These are phyloP conservation scores for Emydura subglobosa DNA, from an alignment of 2,113 vertebrate genomes.

Conservation along the genomic window DNA sequence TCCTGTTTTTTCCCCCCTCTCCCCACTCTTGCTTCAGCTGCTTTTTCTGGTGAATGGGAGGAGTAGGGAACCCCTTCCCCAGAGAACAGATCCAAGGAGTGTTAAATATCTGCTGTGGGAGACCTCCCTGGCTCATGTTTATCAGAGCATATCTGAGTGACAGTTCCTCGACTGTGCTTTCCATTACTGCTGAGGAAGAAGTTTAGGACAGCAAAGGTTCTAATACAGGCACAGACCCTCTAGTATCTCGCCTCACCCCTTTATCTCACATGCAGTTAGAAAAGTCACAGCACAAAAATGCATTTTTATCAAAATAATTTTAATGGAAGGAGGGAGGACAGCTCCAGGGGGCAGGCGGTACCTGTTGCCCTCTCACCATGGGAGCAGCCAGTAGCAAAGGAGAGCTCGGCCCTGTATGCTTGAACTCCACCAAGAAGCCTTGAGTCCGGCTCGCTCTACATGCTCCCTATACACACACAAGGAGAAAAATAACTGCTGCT, in stretches of 20 bases:
- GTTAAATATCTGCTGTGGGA: neutral
- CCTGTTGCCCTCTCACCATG: neutral
- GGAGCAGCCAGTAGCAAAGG: neutral
- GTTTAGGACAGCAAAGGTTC: neutral
- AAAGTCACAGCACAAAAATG: slow-evolving; percentile 14
- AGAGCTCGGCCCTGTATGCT: neutral
- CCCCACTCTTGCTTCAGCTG: neutral
- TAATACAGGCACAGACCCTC: neutral
- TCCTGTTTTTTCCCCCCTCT: slow-evolving; percentile 77
- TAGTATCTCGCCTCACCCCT: neutral
- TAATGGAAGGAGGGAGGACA: slow-evolving; percentile 34
- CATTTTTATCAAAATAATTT: slow-evolving; percentile 35
- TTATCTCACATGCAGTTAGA: neutral
- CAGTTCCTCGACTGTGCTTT: neutral
- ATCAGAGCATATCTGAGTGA: neutral
- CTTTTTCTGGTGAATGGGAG: slow-evolving; percentile 38
- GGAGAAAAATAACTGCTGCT: neutral
- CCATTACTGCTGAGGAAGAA: neutral
- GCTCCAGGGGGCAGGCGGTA: rapidly evolving
- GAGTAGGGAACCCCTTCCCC: neutral
- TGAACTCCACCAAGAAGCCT: neutral
- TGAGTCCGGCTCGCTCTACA: neutral
- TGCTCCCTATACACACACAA: neutral
- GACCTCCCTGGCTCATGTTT: neutral
- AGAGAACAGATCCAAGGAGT: neutral